These are phyloP conservation scores for Melanerpes aurifrons DNA, from an alignment of 2,113 vertebrate species.

Conservation along the genomic window DNA sequence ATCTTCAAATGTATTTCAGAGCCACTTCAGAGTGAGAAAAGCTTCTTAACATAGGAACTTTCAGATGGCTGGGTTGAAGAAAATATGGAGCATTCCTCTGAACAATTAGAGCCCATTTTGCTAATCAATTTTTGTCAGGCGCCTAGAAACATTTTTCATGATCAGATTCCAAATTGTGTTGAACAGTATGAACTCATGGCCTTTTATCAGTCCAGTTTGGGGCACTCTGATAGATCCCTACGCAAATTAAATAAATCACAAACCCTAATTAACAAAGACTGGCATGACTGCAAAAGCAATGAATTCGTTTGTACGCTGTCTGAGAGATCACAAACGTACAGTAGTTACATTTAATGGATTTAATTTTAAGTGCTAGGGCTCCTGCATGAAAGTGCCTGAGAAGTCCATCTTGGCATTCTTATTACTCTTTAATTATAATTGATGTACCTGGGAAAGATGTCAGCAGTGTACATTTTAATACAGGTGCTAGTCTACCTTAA, in stretches of 20 bases:
- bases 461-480: conserved; percentile 35
- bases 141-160: conserved; percentile 5
- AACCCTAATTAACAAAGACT: conserved; percentile 62
- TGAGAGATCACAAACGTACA: conserved; percentile 56
- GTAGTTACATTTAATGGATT: conserved; percentile 75
- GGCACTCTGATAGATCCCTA: not conserved
- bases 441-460: conserved; percentile 71
- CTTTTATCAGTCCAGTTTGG: conserved; percentile 52
- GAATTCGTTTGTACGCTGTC: conserved; percentile 61
- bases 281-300: conserved; percentile 54
- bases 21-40: not conserved
- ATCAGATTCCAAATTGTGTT: conserved; percentile 31
- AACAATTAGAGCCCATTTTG: not conserved
- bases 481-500: conserved; percentile 31
- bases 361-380: conserved; percentile 65
- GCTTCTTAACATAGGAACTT: conserved; percentile 23
- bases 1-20: conserved; percentile 33
- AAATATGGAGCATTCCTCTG: conserved; percentile 40
- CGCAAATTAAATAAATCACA: conserved; percentile 67
- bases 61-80: not conserved
- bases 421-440: conserved; percentile 77
- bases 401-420: conserved; percentile 68
- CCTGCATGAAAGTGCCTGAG: conserved; percentile 41
- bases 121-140: conserved; percentile 27
- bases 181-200: conserved; percentile 15